Conservation (phyloP, 2,797 vertebrate species). For the Anas bahamensis region DNA sequence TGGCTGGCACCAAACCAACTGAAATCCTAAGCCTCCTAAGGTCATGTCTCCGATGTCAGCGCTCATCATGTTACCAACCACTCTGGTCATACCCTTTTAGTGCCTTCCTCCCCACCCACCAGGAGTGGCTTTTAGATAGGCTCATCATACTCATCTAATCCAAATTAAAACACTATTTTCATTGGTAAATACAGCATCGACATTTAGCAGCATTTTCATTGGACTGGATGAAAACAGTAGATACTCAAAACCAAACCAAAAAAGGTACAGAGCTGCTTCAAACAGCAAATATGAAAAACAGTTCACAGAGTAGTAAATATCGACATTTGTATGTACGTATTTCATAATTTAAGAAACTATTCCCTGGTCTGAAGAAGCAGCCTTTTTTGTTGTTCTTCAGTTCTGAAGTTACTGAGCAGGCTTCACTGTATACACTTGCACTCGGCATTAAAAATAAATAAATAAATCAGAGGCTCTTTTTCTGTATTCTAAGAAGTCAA, state of each 20-base stretch:
- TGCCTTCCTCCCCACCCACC: neutral
- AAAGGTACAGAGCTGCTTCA: neutral
- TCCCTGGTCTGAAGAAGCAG: neutral
- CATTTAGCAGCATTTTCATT: neutral
- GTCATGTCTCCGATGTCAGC: neutral
- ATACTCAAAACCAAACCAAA: neutral
- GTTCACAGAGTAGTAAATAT: neutral
- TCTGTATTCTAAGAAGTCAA: neutral
- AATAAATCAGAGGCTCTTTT: neutral
- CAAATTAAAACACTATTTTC: neutral
- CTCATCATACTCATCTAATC: neutral
- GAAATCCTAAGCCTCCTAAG: neutral
- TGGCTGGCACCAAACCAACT: neutral
- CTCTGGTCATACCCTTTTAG: neutral
- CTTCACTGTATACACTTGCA: neutral
- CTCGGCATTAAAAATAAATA: neutral
- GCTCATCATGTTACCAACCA: neutral
- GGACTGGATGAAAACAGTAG: neutral
- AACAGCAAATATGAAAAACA: neutral
- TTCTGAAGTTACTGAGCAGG: neutral
- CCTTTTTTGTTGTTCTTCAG: neutral
- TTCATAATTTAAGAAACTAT: neutral
- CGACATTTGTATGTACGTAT: neutral
- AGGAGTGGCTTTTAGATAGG: neutral
- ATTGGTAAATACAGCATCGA: neutral